Base-by-base conservation (phyloP, 37 sponge, comb jelly and placozoan species). In the Diacarnus erythraeanus region DNA sequence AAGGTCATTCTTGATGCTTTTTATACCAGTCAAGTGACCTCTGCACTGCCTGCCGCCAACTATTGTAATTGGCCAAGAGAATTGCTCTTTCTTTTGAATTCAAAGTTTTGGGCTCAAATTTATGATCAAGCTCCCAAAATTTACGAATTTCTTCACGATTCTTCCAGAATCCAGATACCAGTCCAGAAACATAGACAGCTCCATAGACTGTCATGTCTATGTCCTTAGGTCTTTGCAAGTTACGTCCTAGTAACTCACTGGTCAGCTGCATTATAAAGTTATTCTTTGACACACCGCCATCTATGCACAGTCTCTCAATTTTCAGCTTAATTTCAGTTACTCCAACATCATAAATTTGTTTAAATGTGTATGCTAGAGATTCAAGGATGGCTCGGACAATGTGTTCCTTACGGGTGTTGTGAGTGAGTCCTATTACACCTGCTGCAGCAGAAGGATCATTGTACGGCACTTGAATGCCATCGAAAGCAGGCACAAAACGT, bases 401-500 rank as follows among this genome's bases (percentile, higher is more conserved):
- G 64, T 96, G 94, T 15, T 81, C 85, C 33, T 59, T 72, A 2
- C 42, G 33, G 21, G 94, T 94, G 44, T 58, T 72, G 63, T 86
- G 89, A 21, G 68, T 88, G 8, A 96, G 51, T 2, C 97, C 97
- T 22, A 96, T 74, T 27, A 96, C 68, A 2, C 77, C 74, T 27
- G 81, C 83, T 0, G 84, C 40, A 20, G 94, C 86, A 65, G 36
- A 66, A 18, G 92, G 89, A 61, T 96, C 97, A 29, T 91, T 86
- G 77, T 86, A 76, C 3, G 97, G 97, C 1, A 81, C 94, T 79
- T 91, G 92, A 6, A 96, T 69, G 2, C 97, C 97, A 79, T 85
- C 85, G 78, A 96, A 91, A 2, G 89, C 89, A 12, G 97, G 97
- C 2, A 96, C 86, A 69, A 96, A 93, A 56, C 74, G 86, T 21